A percentile compares a stretch with the other conserved stretches of the same genome.
These are phyloP conservation scores for Campodea augens DNA, from an alignment of 1,140 invertebrate species.

Conservation along the genomic window DNA sequence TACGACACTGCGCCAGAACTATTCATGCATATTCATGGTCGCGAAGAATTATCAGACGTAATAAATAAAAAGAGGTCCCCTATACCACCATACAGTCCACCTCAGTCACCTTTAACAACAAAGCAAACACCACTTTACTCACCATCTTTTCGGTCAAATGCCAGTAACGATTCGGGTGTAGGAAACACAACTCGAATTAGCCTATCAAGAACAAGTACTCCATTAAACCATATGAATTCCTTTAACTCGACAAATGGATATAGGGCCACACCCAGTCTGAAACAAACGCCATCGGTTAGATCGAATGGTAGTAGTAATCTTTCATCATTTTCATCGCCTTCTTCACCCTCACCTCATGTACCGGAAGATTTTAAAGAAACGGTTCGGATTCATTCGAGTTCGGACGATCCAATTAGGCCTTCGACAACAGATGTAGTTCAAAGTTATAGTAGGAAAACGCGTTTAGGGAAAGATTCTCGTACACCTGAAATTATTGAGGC, in stretches of 20 bases:
- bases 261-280: slow-evolving; percentile 20
- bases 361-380: slow-evolving; percentile 46
- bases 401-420: slow-evolving; percentile 37
- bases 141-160: neutral
- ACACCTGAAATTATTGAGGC: slow-evolving; percentile 41
- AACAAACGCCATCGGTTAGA: slow-evolving; percentile 15
- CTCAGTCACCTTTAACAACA: slow-evolving; percentile 4
- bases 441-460: slow-evolving; percentile 39
- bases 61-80: neutral
- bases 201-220: slow-evolving; percentile 9
- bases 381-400: slow-evolving; percentile 39
- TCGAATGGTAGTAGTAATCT: slow-evolving; percentile 21
- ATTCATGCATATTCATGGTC: slow-evolving; percentile 43
- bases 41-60: slow-evolving; percentile 27
- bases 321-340: slow-evolving; percentile 16
- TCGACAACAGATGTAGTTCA: slow-evolving; percentile 44
- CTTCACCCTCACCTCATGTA: slow-evolving; percentile 22
- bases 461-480: slow-evolving; percentile 37
- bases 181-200: slow-evolving; percentile 13
- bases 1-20: slow-evolving; percentile 52
- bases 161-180: slow-evolving; percentile 3
- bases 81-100: neutral
- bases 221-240: slow-evolving; percentile 9
- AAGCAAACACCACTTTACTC: neutral
- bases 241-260: slow-evolving; percentile 8